These are phyloP conservation scores for Sycophila texana DNA, from an alignment of 2,888 invertebrate species.

Conservation along the genomic window DNA sequence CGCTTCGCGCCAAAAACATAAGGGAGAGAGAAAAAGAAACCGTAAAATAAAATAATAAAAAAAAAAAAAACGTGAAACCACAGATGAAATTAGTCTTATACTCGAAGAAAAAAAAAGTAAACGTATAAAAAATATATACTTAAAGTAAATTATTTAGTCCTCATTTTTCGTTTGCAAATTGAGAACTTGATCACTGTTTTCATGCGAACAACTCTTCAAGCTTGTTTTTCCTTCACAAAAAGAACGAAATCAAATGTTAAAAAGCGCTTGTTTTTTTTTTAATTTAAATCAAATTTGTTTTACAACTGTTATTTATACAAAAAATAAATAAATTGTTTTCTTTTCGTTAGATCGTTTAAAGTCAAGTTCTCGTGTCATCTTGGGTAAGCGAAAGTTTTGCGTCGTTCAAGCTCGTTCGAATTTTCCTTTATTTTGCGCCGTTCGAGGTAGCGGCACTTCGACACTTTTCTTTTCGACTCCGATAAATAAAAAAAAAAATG, in stretches of 20 bases:
- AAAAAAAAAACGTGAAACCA: conserved; percentile 57
- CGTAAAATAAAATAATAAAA: conserved; percentile 57
- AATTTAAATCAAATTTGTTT: background rate
- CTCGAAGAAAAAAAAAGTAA: conserved; percentile 56
- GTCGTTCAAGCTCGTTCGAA: conserved; percentile 44
- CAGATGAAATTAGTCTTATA: conserved; percentile 61
- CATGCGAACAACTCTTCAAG: background rate
- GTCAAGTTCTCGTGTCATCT: conserved; percentile 32
- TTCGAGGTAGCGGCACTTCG: conserved; percentile 11
- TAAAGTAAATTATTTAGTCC: conserved; percentile 41
- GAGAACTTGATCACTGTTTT: conserved; percentile 19
- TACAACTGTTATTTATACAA: background rate
- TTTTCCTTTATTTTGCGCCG: conserved; percentile 56
- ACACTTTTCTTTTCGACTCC: conserved; percentile 12
- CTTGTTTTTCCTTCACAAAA: background rate
- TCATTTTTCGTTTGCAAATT: conserved; percentile 7
- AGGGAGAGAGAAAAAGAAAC: conserved; percentile 64
- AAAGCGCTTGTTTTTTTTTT: conserved; percentile 1
- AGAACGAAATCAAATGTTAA: conserved; percentile 13
- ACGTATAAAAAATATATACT: conserved; percentile 48
- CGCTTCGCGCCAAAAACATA: conserved; percentile 59
- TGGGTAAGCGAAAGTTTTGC: conserved; percentile 17
- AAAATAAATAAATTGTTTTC: conserved; percentile 10
- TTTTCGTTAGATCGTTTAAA: conserved; percentile 26
- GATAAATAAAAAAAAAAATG: background rate